Evolutionary conservation across 1,140 invertebrate genomes (phyloP), one percentile per base, ranked within the genome.

Genomic region (Psix sp.): DNA sequence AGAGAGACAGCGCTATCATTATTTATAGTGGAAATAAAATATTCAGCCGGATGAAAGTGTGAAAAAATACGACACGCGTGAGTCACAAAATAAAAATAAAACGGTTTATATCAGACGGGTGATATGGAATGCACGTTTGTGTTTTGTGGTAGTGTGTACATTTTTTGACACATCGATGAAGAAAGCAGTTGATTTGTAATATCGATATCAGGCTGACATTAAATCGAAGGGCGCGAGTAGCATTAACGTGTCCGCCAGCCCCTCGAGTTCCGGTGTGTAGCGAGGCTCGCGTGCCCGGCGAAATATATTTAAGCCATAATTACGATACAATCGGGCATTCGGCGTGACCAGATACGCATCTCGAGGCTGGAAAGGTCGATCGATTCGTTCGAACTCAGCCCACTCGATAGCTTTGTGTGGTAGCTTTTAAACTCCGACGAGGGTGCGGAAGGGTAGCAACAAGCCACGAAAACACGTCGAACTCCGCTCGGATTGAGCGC

Each of bases 261-360:
- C 48, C 26, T 36, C 35, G 43, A 65, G 56, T 67, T 73, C 70
- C 63, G 60, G 63, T 49, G 40, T 46, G 66, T 68, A 56, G 57
- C 31, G 9, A 54, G 14, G 71, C 39, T 85, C 77, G 83, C 82
- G 82, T 85, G 82, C 76, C 76, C 71, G 79, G 83, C 81, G 80
- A 82, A 82, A 82, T 85, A 85, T 84, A 82, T 83, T 85, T 81
- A 81, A 83, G 77, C 77, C 74, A 81, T 82, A 83, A 84, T 85
- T 83, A 82, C 81, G 81, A 85, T 84, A 83, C 78, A 84, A 84
- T 84, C 81, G 77, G 76, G 65, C 77, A 76, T 72, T 77, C 80
- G 79, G 79, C 81, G 81, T 82, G 82, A 81, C 82, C 80, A 84
- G 83, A 85, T 85, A 85, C 79, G 77, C 78, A 84, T 82, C 81